Percentiles rank a stretch among this genome's conserved stretches.
Conservation (phyloP, 1,140 invertebrate species). For the Ditylenchus dipsaci region DNA sequence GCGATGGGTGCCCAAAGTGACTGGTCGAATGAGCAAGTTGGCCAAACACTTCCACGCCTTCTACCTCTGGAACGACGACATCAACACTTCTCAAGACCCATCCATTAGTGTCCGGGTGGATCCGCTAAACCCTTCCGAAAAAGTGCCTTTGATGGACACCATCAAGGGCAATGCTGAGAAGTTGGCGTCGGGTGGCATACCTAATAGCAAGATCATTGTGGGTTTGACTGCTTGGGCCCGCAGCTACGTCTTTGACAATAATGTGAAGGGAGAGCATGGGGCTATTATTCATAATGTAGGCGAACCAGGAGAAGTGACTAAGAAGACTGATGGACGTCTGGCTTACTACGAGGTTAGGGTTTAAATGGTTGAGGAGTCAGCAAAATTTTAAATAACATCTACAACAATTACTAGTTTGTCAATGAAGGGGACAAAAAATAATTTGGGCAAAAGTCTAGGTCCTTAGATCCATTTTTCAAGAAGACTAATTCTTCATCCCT, state of each 20-base stretch:
- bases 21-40: conserved; percentile 12
- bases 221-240: background rate
- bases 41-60: conserved; percentile 14
- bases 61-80: conserved; percentile 21
- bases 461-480: too few species aligned
- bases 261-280: background rate
- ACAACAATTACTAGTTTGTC: too few species aligned
- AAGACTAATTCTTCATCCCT: too few species aligned
- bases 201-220: background rate
- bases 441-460: too few species aligned
- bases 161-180: background rate
- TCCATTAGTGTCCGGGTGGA: background rate
- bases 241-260: background rate
- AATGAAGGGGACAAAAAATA: too few species aligned
- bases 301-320: background rate
- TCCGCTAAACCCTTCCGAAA: background rate
- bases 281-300: background rate
- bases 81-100: background rate
- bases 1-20: conserved; percentile 5
- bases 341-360: conserved; percentile 17
- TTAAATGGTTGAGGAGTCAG: too few species aligned
- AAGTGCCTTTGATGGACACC: background rate
- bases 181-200: background rate
- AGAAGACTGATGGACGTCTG: conserved; percentile 13
- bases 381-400: too few species aligned